Conservation (phyloP, 2,888 invertebrate genomes). For the Drosophila maculinotata region DNA sequence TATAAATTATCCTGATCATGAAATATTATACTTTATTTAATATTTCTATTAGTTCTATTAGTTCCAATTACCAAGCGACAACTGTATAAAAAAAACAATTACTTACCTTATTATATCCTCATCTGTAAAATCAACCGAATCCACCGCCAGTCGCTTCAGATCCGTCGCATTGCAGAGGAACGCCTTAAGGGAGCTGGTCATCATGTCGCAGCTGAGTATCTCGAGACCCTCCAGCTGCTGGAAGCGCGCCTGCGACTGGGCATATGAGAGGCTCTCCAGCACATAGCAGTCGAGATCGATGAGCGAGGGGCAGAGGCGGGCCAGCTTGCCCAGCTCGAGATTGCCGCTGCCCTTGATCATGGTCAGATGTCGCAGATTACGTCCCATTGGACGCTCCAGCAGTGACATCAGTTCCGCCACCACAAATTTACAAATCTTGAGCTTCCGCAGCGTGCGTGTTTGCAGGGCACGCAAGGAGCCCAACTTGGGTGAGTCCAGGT, state of each 20-base stretch:
- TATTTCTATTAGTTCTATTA: no score
- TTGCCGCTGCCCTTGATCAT: conserved; percentile 87
- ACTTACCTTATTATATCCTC: conserved; percentile 88
- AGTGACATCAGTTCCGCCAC: conserved; percentile 88
- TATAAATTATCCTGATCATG: no score
- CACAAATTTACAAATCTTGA: conserved; percentile 88
- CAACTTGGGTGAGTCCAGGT: conserved; percentile 88
- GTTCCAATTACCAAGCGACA: no score
- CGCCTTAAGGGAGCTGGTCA: conserved; percentile 86
- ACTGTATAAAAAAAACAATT: no score
- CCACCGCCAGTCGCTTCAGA: conserved; percentile 88
- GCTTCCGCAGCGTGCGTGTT: conserved; percentile 85
- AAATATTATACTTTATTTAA: no score
- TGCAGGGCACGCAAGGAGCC: conserved; percentile 82
- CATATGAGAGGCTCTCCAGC: conserved; percentile 87
- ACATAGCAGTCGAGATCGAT: conserved; percentile 89
- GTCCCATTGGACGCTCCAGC: conserved; percentile 86
- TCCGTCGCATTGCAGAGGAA: conserved; percentile 88
- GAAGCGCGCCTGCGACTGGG: conserved; percentile 86
- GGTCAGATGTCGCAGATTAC: conserved; percentile 87
- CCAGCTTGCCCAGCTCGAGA: conserved; percentile 87
- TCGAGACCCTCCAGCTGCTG: conserved; percentile 88
- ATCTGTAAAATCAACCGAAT: conserved; percentile 88
- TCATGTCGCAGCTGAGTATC: conserved; percentile 88
- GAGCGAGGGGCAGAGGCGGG: conserved; percentile 87